Evolutionary conservation across 2,888 invertebrate genomes (phyloP), one percentile per base, ranked within the genome.

Genomic region (Lasioglossum villosulum): DNA sequence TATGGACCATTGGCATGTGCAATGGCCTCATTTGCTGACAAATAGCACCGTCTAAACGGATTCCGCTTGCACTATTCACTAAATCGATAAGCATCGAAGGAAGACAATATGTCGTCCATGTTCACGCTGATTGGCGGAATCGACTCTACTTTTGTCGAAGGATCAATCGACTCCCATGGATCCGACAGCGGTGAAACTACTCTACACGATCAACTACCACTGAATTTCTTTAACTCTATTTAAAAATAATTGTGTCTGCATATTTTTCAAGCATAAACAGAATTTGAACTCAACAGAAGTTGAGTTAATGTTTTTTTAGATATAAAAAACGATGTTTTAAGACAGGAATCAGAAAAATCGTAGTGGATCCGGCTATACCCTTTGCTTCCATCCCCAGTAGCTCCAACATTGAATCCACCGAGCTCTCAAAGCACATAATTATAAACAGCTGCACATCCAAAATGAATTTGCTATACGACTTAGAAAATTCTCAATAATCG

Each of bases 21-120:
- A 90, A 89, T 88, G 89, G 90, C 86, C 89, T 91, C 90, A 89
- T 91, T 91, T 89, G 84, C 86, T 91, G 91, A 91, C 90, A 91
- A 91, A 91, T 91, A 91, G 88, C 89, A 81, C 76, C 89, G 90
- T 87, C 86, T 83, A 87, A 91, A 90, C 89, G 92, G 90, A 91
- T 90, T 90, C 84, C 88, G 88, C 84, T 86, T 73, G 86, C 83
- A 84, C 90, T 88, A 91, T 90, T 89, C 89, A 84, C 86, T 86
- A 80, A 89, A 91, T 90, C 91, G 90, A 91, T 91, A 90, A 91
- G 89, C 90, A 82, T 79, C 71, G 84, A 87, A 84, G 83, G 81
- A 82, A 90, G 90, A 90, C 90, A 91, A 91, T 90, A 87, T 90
- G 88, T 89, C 90, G 87, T 90, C 89, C 87, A 88, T 86, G 91